Conservation (phyloP, 2,113 vertebrate genomes). For the Brevimyrus niger region DNA sequence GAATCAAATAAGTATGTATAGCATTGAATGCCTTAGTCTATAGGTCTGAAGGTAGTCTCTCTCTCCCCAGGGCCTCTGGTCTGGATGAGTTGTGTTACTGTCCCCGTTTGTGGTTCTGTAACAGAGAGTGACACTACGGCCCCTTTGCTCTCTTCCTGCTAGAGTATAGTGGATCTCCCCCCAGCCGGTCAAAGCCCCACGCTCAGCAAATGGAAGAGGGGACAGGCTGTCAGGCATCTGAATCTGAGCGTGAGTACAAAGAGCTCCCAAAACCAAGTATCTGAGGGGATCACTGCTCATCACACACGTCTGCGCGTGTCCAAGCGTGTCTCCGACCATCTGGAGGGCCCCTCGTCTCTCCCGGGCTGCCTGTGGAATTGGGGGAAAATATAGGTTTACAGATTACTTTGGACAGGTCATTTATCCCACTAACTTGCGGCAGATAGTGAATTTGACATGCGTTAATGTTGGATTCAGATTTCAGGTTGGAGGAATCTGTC, state of each 20-base stretch:
- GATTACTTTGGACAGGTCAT: conserved; percentile 86
- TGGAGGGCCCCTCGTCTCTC: conserved; percentile 45
- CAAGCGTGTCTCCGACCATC: conserved; percentile 14
- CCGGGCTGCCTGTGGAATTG: conserved; percentile 70
- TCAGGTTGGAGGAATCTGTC: conserved; percentile 70
- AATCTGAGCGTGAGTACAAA: conserved; percentile 4
- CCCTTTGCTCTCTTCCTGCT: background rate
- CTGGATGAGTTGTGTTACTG: background rate
- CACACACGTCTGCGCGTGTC: background rate
- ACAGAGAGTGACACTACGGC: background rate
- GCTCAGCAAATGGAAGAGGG: conserved; percentile 14
- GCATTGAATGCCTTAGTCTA: background rate
- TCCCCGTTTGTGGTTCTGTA: background rate
- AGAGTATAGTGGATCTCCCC: conserved; percentile 20
- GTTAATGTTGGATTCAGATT: conserved; percentile 71
- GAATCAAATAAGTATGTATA: background rate
- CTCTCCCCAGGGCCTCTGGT: background rate
- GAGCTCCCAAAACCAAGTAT: background rate
- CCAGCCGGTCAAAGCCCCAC: background rate
- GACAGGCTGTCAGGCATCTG: background rate
- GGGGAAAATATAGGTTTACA: conserved; percentile 77
- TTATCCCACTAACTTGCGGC: conserved; percentile 89
- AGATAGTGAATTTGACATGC: conserved; percentile 66
- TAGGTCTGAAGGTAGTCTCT: background rate
- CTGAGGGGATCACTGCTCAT: background rate